Evolutionary conservation across 2,888 invertebrate species (phyloP).

Genomic region (Xanthorhoe designata): DNA sequence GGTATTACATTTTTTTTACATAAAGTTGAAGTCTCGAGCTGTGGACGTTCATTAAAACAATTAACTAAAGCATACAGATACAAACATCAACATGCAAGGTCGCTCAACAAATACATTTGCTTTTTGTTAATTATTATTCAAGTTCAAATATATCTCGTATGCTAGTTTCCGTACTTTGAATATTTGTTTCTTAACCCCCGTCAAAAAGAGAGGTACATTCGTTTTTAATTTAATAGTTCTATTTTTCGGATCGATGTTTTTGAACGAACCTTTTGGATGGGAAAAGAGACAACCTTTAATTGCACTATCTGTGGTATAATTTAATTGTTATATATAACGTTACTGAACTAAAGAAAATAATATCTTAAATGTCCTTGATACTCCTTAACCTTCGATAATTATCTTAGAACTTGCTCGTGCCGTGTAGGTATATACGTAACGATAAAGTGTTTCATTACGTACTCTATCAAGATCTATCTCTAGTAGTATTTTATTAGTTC

Average conservation of each 20-base stretch:
- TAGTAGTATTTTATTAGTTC: slow-evolving; percentile 18
- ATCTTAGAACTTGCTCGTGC: no score
- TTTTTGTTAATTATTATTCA: neutral
- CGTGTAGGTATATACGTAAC: neutral
- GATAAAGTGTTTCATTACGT: neutral
- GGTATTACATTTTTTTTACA: neutral
- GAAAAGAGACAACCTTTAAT: no score
- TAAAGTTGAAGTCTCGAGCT: neutral
- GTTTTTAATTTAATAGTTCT: neutral
- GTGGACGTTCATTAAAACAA: neutral
- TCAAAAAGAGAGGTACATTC: no score
- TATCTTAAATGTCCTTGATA: neutral
- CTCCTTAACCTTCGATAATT: neutral
- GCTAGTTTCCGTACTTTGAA: no score
- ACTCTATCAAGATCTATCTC: slow-evolving; percentile 1
- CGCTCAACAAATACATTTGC: neutral
- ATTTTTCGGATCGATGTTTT: neutral
- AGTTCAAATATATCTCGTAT: neutral
- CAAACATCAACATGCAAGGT: neutral
- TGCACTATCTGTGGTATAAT: no score
- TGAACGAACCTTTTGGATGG: no score
- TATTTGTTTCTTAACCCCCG: no score
- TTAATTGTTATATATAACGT: neutral
- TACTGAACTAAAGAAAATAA: neutral
- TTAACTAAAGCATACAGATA: neutral